Evolutionary conservation across 2,797 vertebrate species (phyloP), one percentile per base, ranked within the genome.

Genomic region (Manis javanica): DNA sequence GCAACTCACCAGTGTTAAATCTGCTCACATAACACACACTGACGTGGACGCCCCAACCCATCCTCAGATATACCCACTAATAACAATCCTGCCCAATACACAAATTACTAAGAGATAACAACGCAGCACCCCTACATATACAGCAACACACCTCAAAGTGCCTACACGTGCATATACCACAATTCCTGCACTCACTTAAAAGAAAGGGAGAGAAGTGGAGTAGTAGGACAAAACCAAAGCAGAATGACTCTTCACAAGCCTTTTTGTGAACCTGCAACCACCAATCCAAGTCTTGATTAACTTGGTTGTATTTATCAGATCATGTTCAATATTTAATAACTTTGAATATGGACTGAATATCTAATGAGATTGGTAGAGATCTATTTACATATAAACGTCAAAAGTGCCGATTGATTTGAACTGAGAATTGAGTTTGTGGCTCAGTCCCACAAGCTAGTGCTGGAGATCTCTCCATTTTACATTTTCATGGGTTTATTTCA

Each of bases 281-380:
- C 81, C 96, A 96, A 90, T 92, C 21, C 1, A 97, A 96, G 84
- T 51, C 90, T 86, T 96, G 96, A 97, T 97, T 97, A 97, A 92
- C 68, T 92, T 85, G 87, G 89, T 92, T 96, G 96, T 96, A 96
- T 95, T 97, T 98, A 97, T 98, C 98, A 98, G 97, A 97, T 98
- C 83, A 75, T 97, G 97, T 96, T 98, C 98, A 98, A 98, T 98
- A 98, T 98, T 98, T 98, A 98, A 98, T 98, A 98, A 71, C 95
- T 98, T 96, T 97, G 95, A 97, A 98, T 97, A 97, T 86, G 71
- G 95, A 97, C 96, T 94, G 94, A 98, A 98, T 98, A 96, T 98
- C 98, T 91, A 97, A 98, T 87, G 96, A 93, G 92, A 97, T 94
- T 96, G 98, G 64, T 85, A 86, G 95, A 97, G 97, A 96, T 66